These are phyloP conservation scores for Ennomos fuscantarius DNA, from an alignment of 2,888 invertebrate species.

Conservation along the genomic window DNA sequence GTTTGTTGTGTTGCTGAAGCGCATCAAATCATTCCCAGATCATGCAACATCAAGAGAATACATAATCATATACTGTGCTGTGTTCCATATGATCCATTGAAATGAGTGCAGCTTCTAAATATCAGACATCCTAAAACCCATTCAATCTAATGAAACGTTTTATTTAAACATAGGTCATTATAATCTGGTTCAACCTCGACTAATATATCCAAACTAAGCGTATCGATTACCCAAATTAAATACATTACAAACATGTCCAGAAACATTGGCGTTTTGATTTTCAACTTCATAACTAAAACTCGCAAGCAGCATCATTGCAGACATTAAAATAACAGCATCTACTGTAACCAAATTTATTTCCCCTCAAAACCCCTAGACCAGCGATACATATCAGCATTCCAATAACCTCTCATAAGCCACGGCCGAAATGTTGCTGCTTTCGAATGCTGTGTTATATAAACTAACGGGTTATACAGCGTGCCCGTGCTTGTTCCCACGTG, in stretches of 20 bases:
- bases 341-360: too few relatives aligned
- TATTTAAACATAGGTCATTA: not conserved
- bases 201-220: not conserved
- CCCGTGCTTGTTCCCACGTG: constrained; percentile 34
- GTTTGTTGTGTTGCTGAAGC: constrained; percentile 20
- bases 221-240: not conserved
- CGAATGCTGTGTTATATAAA: constrained; percentile 9
- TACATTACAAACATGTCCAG: not conserved
- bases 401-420: not conserved
- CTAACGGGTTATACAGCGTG: constrained; percentile 10
- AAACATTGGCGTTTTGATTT: constrained; percentile 2
- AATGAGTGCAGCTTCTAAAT: constrained; percentile 1
- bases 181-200: not conserved
- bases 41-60: constrained; percentile 8
- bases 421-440: constrained; percentile 15
- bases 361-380: not conserved
- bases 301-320: constrained; percentile 17
- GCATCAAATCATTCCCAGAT: constrained; percentile 17
- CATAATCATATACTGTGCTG: not conserved
- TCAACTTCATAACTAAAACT: constrained; percentile 7
- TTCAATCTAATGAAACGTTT: not conserved
- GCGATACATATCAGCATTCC: not conserved
- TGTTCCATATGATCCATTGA: not conserved
- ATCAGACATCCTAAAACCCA: not conserved
- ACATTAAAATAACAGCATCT: too few relatives aligned